phyloP scores from a whole-genome alignment of 2,888 invertebrate genomes.

The Brachylomia viminalis region DNA sequence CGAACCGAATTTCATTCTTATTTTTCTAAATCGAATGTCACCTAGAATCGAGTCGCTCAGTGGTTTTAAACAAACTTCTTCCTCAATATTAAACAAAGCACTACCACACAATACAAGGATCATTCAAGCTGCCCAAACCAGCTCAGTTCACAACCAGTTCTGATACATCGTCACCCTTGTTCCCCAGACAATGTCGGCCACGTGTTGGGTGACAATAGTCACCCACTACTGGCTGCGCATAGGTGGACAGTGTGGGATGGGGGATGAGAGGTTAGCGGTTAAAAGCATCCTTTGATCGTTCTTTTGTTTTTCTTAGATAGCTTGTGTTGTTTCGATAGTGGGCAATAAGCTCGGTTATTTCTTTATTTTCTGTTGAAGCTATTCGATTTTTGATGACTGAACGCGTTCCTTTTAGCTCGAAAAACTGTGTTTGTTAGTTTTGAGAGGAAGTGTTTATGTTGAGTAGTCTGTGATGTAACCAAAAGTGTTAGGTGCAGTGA shows the following conservation, averaged over 20 bases:
- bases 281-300: background rate
- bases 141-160: slow-evolving; percentile 57
- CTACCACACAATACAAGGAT: slow-evolving; percentile 46
- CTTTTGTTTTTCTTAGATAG: background rate
- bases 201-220: slow-evolving; percentile 66
- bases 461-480: too few species aligned
- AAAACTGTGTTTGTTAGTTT: too few species aligned
- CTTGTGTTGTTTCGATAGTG: too few species aligned
- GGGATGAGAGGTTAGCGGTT: slow-evolving; percentile 32
- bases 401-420: too few species aligned
- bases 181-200: slow-evolving; percentile 59
- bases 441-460: too few species aligned
- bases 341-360: background rate
- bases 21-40: background rate
- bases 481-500: too few species aligned
- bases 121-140: slow-evolving; percentile 59
- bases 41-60: background rate
- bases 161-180: slow-evolving; percentile 52
- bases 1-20: background rate
- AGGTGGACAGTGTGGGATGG: slow-evolving; percentile 32
- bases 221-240: slow-evolving; percentile 63
- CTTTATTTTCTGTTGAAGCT: background rate
- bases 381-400: background rate
- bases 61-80: background rate
- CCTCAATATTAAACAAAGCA: slow-evolving; percentile 11